A percentile compares a stretch with the other conserved stretches of the same genome.
Conservation (phyloP, 2,888 invertebrate species). For the Orchesella flavescens region DNA sequence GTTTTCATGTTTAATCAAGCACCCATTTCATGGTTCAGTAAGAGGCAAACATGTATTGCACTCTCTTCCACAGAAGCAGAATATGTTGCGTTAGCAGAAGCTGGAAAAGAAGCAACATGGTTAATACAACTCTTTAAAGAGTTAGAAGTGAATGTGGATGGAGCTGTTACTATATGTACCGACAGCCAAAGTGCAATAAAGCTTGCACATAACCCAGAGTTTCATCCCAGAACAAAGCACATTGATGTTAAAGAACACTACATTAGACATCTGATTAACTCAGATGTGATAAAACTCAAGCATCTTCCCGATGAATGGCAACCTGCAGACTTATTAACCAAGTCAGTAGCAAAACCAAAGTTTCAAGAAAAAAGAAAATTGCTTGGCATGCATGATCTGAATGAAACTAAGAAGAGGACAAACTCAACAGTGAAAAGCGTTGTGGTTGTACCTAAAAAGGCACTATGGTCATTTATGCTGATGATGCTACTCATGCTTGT, state of each 20-base stretch:
- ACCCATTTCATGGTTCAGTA: slow-evolving; percentile 11
- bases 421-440: no score
- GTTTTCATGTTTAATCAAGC: slow-evolving; percentile 27
- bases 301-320: slow-evolving; percentile 2
- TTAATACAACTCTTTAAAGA: background rate
- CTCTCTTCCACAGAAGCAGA: background rate
- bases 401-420: no score
- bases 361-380: background rate
- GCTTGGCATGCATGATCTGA: background rate
- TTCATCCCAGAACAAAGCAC: slow-evolving; percentile 70
- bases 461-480: no score
- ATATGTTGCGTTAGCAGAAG: slow-evolving; percentile 11
- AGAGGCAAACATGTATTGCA: slow-evolving; percentile 6
- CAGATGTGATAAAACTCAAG: background rate
- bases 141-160: background rate
- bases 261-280: slow-evolving; percentile 11
- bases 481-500: no score
- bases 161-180: background rate
- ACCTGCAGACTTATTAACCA: slow-evolving; percentile 20
- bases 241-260: slow-evolving; percentile 67
- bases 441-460: no score
- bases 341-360: background rate
- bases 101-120: slow-evolving; percentile 17
- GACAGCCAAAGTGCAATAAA: slow-evolving; percentile 44
- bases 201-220: slow-evolving; percentile 69